Evolutionary conservation across 2,888 invertebrate species (phyloP).

Genomic region (Lasioglossum calceatum): DNA sequence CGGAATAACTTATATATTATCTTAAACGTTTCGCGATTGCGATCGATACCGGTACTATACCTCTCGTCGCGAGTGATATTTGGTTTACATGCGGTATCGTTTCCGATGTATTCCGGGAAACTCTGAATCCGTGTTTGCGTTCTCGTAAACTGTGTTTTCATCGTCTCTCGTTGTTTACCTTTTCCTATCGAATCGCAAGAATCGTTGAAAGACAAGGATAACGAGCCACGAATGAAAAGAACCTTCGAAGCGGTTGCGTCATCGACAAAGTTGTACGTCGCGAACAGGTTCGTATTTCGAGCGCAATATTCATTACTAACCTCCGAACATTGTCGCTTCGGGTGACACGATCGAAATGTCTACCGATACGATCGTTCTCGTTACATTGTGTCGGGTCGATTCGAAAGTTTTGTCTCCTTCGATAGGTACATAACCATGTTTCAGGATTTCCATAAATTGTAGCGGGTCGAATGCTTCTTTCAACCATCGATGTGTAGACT

Average conservation of each 20-base stretch:
- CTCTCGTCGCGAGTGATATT: constrained; percentile 33
- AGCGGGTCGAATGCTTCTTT: neutral
- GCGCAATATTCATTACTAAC: constrained; percentile 10
- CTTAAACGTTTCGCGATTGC: constrained; percentile 41
- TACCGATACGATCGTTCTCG: constrained; percentile 12
- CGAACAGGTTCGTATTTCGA: constrained; percentile 22
- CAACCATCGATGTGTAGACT: neutral
- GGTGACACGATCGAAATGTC: neutral
- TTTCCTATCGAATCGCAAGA: neutral
- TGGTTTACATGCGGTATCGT: constrained; percentile 44
- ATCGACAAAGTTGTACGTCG: constrained; percentile 34
- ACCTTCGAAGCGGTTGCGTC: constrained; percentile 38
- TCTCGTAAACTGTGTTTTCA: neutral
- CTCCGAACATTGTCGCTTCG: constrained; percentile 6
- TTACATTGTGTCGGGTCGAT: neutral
- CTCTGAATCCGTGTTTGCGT: constrained; percentile 20
- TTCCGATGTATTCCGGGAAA: constrained; percentile 25
- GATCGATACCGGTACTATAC: constrained; percentile 55
- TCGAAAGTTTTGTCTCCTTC: neutral
- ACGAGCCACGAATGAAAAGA: neutral
- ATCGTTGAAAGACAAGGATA: neutral
- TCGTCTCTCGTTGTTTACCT: neutral
- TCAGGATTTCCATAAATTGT: neutral
- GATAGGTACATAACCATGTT: neutral
- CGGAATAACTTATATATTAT: constrained; percentile 3